A percentile compares a stretch with the other conserved stretches of the same genome.
phyloP scores from a whole-genome alignment of 92 coral and sea anemone species.

The Diadumene lineata region DNA sequence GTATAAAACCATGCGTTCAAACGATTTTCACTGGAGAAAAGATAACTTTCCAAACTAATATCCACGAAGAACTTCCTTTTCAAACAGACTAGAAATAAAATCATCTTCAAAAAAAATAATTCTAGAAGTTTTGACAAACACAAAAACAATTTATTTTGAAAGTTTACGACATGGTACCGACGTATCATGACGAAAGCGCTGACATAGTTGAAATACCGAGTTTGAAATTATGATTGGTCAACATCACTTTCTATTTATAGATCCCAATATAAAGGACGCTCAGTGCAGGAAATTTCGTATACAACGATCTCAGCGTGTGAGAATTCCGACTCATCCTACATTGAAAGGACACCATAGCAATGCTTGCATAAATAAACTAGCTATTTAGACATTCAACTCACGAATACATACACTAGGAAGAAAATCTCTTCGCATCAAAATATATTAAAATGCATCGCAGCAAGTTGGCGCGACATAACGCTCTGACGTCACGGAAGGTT shows the following conservation, averaged over 20 bases:
- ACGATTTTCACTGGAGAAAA: conserved; percentile 3
- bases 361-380: not conserved
- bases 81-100: too few species aligned
- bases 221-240: conserved; percentile 49
- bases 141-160: not conserved
- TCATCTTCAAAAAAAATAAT: too few species aligned
- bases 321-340: conserved; percentile 10
- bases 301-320: conserved; percentile 15
- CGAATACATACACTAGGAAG: not conserved
- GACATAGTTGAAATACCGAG: conserved; percentile 28
- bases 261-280: conserved; percentile 33
- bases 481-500: not conserved
- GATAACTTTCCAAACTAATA: conserved; percentile 9
- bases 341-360: not conserved
- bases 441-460: not conserved
- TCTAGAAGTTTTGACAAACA: too few species aligned
- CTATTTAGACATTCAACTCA: conserved; percentile 1
- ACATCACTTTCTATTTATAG: conserved; percentile 52
- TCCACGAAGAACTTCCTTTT: not conserved
- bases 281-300: conserved; percentile 27
- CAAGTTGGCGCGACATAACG: not conserved
- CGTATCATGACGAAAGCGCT: conserved; percentile 32
- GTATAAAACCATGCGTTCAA: conserved; percentile 24
- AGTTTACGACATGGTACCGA: conserved; percentile 10
- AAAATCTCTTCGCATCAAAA: not conserved